Percentiles rank a stretch among this genome's conserved stretches.
phyloP scores from a whole-genome alignment of 2,113 vertebrate genomes.

The Prolemur simus region DNA sequence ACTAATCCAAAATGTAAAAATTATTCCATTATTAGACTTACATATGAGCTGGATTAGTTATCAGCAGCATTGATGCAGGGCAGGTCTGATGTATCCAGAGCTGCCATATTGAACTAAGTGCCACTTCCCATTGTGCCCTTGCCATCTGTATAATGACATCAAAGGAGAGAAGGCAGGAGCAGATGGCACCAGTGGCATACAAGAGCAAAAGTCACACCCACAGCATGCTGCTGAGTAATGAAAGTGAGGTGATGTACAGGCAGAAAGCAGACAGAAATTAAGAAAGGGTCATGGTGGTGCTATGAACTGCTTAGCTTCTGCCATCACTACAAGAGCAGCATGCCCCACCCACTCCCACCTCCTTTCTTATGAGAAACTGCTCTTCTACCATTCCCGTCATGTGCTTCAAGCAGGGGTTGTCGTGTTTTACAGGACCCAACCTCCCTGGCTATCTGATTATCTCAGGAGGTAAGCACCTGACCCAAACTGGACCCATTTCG shows the following conservation, averaged over 20 bases:
- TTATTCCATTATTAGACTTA: constrained; percentile 32
- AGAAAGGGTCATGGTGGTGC: neutral
- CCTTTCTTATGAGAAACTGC: neutral
- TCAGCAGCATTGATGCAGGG: neutral
- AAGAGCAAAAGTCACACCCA: constrained; percentile 72
- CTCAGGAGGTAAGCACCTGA: neutral
- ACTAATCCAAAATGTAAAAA: neutral
- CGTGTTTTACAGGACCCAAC: neutral
- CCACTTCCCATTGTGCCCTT: constrained; percentile 61
- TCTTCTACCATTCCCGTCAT: neutral
- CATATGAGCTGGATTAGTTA: constrained; percentile 28
- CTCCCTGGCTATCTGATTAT: neutral
- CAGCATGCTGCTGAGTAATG: constrained; percentile 65
- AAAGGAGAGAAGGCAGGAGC: constrained; percentile 69
- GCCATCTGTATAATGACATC: constrained; percentile 73
- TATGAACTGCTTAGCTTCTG: neutral
- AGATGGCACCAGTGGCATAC: constrained; percentile 67
- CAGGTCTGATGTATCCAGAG: neutral
- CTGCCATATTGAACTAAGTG: constrained; percentile 63
- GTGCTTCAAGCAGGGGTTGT: neutral
- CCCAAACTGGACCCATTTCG: neutral
- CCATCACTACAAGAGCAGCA: neutral
- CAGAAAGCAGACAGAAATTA: constrained; percentile 59
- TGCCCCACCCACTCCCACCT: neutral
- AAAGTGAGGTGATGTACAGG: constrained; percentile 41